Conservation (phyloP, 2,113 vertebrate species). For the Picathartes gymnocephalus region DNA sequence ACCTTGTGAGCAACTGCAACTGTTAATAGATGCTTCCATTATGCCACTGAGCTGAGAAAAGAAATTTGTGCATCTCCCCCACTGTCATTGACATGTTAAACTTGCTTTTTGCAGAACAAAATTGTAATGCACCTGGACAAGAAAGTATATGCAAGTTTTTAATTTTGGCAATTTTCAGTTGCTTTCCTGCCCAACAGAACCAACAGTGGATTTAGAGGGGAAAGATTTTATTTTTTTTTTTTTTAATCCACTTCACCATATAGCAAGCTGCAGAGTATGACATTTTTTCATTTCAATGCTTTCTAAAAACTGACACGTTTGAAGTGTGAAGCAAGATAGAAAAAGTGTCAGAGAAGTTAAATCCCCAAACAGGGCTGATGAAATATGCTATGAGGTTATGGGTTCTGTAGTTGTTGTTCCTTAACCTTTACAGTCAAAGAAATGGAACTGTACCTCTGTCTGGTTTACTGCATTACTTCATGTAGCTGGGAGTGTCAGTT, state of each 20-base stretch:
- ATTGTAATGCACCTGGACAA: neutral
- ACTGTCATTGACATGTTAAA: neutral
- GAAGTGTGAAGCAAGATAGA: neutral
- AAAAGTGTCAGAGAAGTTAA: neutral
- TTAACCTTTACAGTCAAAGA: neutral
- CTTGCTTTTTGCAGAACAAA: neutral
- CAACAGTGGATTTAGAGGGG: neutral
- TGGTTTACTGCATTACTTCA: neutral
- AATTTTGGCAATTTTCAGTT: neutral
- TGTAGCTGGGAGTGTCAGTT: neutral
- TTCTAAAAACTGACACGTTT: neutral
- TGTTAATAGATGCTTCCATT: neutral
- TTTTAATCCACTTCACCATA: neutral
- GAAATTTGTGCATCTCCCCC: neutral
- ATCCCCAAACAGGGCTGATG: neutral
- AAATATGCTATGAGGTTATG: neutral
- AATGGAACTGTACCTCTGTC: neutral
- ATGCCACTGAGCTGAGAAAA: neutral
- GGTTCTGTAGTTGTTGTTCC: neutral
- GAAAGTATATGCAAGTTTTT: neutral
- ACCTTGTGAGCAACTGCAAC: neutral
- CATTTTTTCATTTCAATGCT: neutral
- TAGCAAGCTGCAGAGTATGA: neutral
- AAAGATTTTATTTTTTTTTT: neutral
- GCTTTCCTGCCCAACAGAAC: neutral